These are phyloP conservation scores for Vanessa atalanta DNA, from an alignment of 1,140 invertebrate species.

Conservation along the genomic window DNA sequence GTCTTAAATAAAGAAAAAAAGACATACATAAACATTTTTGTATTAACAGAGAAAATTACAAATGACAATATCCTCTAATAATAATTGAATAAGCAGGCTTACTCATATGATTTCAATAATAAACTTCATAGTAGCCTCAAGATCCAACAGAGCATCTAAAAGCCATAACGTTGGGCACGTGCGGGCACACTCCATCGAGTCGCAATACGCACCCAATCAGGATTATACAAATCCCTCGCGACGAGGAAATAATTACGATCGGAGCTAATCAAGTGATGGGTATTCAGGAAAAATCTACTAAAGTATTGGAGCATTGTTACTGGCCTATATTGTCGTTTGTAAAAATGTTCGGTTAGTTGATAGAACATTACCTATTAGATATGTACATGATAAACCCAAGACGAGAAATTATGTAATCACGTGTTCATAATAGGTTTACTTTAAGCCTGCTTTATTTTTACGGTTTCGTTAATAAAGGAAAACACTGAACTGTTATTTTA, in stretches of 20 bases:
- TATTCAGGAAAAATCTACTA: slow-evolving; percentile 53
- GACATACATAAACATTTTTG: too few species aligned
- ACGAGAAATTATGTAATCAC: too few species aligned
- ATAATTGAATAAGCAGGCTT: slow-evolving; percentile 2
- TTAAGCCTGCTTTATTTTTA: too few species aligned
- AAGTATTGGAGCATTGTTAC: slow-evolving; percentile 5
- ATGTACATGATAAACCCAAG: too few species aligned
- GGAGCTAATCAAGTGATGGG: slow-evolving; percentile 72
- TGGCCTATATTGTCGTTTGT: background rate
- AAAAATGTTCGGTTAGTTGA: background rate
- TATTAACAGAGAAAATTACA: background rate
- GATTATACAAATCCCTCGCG: slow-evolving; percentile 75
- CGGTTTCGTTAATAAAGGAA: too few species aligned
- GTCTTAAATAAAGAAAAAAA: too few species aligned
- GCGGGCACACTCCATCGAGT: slow-evolving; percentile 70
- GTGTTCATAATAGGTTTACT: too few species aligned
- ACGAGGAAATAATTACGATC: slow-evolving; percentile 72
- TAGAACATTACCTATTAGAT: background rate
- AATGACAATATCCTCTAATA: background rate
- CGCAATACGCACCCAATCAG: slow-evolving; percentile 75
- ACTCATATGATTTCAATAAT: slow-evolving; percentile 13
- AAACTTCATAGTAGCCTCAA: slow-evolving; percentile 2
- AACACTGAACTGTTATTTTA: too few species aligned
- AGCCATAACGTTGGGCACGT: slow-evolving; percentile 53
- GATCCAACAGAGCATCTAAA: slow-evolving; percentile 30